These are phyloP conservation scores for Bombylius discolor DNA, from an alignment of 2,888 invertebrate species.

Conservation along the genomic window DNA sequence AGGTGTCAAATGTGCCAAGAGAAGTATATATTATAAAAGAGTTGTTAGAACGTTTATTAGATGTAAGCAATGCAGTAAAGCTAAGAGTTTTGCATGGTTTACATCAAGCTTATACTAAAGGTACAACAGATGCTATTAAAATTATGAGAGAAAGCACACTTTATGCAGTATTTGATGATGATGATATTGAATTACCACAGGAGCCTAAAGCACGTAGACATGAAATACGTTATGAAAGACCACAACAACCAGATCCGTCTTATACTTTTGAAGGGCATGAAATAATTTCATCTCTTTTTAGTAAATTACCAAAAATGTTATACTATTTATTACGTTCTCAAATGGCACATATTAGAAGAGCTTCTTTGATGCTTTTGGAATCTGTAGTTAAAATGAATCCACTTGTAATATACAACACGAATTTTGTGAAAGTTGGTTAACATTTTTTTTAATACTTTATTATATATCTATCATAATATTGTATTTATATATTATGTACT, in stretches of 20 bases:
- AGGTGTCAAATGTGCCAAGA: slow-evolving; percentile 30
- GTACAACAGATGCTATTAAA: slow-evolving; percentile 26
- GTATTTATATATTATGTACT: too few relatives aligned
- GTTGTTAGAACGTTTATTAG: slow-evolving; percentile 25
- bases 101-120: slow-evolving; percentile 21
- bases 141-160: slow-evolving; percentile 27
- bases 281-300: slow-evolving; percentile 21
- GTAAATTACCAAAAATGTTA: slow-evolving; percentile 25
- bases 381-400: slow-evolving; percentile 26
- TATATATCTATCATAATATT: not conserved
- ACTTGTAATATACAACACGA: slow-evolving; percentile 29
- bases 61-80: slow-evolving; percentile 28
- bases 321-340: slow-evolving; percentile 23
- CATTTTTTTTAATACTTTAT: not conserved
- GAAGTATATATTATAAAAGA: slow-evolving; percentile 29
- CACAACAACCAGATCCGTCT: slow-evolving; percentile 18
- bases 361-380: slow-evolving; percentile 28
- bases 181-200: slow-evolving; percentile 17
- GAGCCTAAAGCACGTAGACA: slow-evolving; percentile 21
- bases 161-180: slow-evolving; percentile 23
- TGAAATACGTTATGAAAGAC: slow-evolving; percentile 26
- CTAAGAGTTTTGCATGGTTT: slow-evolving; percentile 29
- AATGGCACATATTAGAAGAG: slow-evolving; percentile 24
- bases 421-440: slow-evolving; percentile 23
- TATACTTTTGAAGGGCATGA: slow-evolving; percentile 30